A percentile compares a stretch with the other conserved stretches of the same genome.
phyloP scores from a whole-genome alignment of 2,888 invertebrate genomes.

The Parthenolecanium corni region DNA sequence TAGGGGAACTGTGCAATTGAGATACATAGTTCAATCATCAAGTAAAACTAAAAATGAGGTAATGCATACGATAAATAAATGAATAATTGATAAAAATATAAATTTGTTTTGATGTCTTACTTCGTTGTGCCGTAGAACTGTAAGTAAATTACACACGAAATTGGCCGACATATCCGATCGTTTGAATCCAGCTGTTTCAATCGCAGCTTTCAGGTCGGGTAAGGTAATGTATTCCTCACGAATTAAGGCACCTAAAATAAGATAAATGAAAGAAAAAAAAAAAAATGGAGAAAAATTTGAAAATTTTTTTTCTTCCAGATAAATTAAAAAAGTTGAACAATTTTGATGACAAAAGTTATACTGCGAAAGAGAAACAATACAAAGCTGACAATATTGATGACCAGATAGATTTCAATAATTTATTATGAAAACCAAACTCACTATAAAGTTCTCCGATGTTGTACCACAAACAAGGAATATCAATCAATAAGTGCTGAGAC shows the following conservation, averaged over 20 bases:
- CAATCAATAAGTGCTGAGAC: conserved; percentile 16
- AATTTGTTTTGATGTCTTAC: too few relatives aligned
- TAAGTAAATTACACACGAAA: conserved; percentile 23
- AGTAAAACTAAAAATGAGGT: too few relatives aligned
- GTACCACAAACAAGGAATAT: conserved; percentile 18
- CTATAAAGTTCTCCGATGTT: conserved; percentile 20
- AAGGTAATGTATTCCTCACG: conserved; percentile 22
- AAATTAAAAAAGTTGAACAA: not conserved
- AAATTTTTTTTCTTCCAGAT: too few relatives aligned
- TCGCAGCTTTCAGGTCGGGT: conserved; percentile 17
- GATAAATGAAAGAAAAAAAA: not conserved
- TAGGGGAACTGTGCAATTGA: too few relatives aligned
- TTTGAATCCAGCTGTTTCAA: conserved; percentile 17
- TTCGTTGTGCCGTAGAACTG: conserved; percentile 16
- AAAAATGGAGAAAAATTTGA: not conserved
- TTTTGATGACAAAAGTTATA: not conserved
- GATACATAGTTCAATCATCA: too few relatives aligned
- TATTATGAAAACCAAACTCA: conserved; percentile 2
- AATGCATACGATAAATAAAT: too few relatives aligned
- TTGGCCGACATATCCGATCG: conserved; percentile 10
- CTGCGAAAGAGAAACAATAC: not conserved
- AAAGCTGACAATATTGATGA: not conserved
- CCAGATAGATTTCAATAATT: not conserved
- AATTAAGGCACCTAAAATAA: conserved; percentile 12
- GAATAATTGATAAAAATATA: too few relatives aligned